Conservation (phyloP, 2,888 invertebrate species). For the Meliscaeva auricollis region DNA sequence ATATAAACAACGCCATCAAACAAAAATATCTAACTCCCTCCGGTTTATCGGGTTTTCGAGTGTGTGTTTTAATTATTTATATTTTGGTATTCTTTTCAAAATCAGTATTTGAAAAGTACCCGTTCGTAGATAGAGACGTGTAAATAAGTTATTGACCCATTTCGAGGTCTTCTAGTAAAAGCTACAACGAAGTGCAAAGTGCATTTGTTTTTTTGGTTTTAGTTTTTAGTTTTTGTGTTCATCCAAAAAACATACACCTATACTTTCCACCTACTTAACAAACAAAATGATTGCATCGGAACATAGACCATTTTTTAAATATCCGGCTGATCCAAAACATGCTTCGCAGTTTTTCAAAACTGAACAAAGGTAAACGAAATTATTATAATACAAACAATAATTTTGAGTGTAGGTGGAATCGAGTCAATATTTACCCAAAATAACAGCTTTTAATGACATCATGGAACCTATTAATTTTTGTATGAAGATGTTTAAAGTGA, state of each 20-base stretch:
- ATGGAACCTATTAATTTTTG: constrained; percentile 30
- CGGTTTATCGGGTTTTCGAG: not conserved
- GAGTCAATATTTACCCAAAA: constrained; percentile 2
- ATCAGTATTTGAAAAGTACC: constrained; percentile 6
- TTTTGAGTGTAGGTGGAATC: not conserved
- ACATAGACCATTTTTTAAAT: constrained; percentile 67
- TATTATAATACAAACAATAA: not conserved
- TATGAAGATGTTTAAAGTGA: constrained; percentile 9
- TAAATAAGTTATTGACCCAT: constrained; percentile 3
- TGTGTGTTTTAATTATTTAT: not conserved
- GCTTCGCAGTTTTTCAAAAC: constrained; percentile 58
- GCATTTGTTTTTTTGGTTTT: not conserved
- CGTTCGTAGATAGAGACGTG: not conserved
- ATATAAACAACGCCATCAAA: constrained; percentile 14
- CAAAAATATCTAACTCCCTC: constrained; percentile 25
- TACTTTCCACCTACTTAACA: not conserved
- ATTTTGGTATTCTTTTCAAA: not conserved
- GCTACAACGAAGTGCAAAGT: not conserved
- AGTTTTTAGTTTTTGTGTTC: constrained; percentile 5
- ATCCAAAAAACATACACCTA: not conserved
- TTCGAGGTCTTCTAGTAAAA: constrained; percentile 6
- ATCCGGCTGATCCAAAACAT: constrained; percentile 69
- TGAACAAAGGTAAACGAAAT: constrained; percentile 67
- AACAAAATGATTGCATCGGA: constrained; percentile 60
- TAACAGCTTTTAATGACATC: constrained; percentile 53